Evolutionary conservation across 2,888 invertebrate species (phyloP).

Genomic region (Boloria euphrosyne): DNA sequence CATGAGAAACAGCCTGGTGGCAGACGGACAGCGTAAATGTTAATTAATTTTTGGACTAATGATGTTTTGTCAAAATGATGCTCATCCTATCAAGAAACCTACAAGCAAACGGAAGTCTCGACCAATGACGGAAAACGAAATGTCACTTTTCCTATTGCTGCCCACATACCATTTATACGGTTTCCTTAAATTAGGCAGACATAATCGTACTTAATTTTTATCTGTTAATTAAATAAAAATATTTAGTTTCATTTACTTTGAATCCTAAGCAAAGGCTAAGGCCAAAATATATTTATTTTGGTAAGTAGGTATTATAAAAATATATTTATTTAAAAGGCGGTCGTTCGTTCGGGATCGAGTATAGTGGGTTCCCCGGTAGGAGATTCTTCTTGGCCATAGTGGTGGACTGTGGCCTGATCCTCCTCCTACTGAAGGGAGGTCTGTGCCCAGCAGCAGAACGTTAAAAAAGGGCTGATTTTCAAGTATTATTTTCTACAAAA

Average conservation of each 20-base stretch:
- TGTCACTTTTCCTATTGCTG: conserved; percentile 62
- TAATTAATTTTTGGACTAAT: too few species aligned
- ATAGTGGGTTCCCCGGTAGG: too few species aligned
- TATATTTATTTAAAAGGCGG: too few species aligned
- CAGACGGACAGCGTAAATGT: too few species aligned
- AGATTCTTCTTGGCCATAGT: too few species aligned
- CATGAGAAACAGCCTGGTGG: neutral
- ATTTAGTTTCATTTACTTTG: neutral
- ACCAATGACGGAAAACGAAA: conserved; percentile 66
- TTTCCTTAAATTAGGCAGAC: conserved; percentile 45
- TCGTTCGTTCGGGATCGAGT: too few species aligned
- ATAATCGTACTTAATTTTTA: conserved; percentile 8
- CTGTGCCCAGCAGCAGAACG: too few species aligned
- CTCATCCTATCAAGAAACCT: conserved; percentile 53
- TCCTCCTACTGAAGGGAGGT: too few species aligned
- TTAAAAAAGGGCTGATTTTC: too few species aligned
- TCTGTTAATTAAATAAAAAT: conserved; percentile 16
- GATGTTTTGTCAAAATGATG: conserved; percentile 34
- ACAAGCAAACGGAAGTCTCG: conserved; percentile 62
- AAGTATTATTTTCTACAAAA: too few species aligned
- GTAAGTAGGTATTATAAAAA: too few species aligned
- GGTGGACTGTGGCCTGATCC: too few species aligned
- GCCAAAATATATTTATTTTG: neutral
- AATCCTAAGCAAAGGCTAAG: neutral
- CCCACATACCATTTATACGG: conserved; percentile 47